A percentile compares a stretch with the other conserved stretches of the same genome.
Conservation (phyloP, 1,140 invertebrate species). For the Pseudomyrmex dendroicus region DNA sequence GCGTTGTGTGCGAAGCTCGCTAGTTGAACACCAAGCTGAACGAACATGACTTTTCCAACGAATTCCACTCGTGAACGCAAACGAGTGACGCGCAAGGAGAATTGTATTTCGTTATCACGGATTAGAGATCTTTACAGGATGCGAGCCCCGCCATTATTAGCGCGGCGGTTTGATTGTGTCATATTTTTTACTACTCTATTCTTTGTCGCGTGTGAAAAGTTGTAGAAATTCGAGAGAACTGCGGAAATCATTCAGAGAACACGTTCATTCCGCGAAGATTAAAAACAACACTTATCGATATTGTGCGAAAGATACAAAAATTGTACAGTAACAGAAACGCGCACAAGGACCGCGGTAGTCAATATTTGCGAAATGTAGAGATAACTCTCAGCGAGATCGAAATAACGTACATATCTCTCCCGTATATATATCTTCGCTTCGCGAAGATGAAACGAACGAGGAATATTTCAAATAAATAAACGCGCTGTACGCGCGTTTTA, state of each 20-base stretch:
- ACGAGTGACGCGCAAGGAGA: background rate
- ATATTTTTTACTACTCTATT: too few relatives aligned
- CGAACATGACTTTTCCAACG: background rate
- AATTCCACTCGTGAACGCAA: background rate
- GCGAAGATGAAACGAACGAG: background rate
- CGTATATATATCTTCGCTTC: background rate
- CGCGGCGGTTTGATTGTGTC: too few relatives aligned
- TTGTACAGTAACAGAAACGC: background rate
- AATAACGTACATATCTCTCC: background rate
- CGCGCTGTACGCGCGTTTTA: background rate
- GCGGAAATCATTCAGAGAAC: too few relatives aligned
- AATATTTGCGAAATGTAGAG: constrained; percentile 7
- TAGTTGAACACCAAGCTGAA: background rate
- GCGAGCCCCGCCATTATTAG: too few relatives aligned
- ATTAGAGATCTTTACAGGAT: too few relatives aligned
- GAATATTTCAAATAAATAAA: constrained; percentile 6
- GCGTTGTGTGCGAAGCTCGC: background rate
- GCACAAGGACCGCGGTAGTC: background rate
- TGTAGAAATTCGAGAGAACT: too few relatives aligned
- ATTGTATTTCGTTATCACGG: background rate
- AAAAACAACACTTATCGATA: background rate
- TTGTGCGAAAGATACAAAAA: background rate
- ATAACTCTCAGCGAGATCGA: background rate
- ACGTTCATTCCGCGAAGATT: background rate
- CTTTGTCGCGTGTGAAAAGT: too few relatives aligned